A percentile compares a stretch with the other conserved stretches of the same genome.
phyloP scores from a whole-genome alignment of 2,113 vertebrate species.

The Pangasianodon hypophthalmus region DNA sequence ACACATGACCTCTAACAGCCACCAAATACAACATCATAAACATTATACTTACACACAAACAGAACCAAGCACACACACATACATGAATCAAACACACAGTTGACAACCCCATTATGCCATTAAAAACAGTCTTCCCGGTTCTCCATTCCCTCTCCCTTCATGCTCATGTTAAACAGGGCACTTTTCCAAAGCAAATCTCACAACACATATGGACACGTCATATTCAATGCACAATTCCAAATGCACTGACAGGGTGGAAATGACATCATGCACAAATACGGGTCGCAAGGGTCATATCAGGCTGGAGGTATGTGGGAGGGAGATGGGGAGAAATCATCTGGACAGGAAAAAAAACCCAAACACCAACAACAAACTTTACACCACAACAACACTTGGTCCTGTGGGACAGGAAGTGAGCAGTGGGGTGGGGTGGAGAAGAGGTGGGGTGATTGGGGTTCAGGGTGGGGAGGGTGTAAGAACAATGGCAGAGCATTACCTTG shows the following conservation, averaged over 20 bases:
- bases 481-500: constrained; percentile 76
- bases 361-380: constrained; percentile 53
- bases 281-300: constrained; percentile 33
- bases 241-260: constrained; percentile 27
- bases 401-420: constrained; percentile 57
- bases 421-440: constrained; percentile 54
- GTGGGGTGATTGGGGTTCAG: constrained; percentile 53
- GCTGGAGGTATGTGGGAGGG: not conserved
- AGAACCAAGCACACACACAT: constrained; percentile 1
- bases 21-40: constrained; percentile 41
- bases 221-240: constrained; percentile 31
- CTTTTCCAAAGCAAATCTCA: constrained; percentile 4
- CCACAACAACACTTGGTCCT: constrained; percentile 47
- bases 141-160: not conserved
- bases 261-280: constrained; percentile 52
- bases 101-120: not conserved
- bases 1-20: constrained; percentile 37
- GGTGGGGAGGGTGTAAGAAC: constrained; percentile 58
- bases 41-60: constrained; percentile 30
- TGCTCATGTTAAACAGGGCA: constrained; percentile 2
- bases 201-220: constrained; percentile 26
- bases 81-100: constrained; percentile 29
- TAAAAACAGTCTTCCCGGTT: not conserved
- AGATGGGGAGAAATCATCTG: constrained; percentile 14
- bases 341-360: constrained; percentile 33